Conservation (phyloP, 1,140 invertebrate genomes). For the Drusus annulatus region DNA sequence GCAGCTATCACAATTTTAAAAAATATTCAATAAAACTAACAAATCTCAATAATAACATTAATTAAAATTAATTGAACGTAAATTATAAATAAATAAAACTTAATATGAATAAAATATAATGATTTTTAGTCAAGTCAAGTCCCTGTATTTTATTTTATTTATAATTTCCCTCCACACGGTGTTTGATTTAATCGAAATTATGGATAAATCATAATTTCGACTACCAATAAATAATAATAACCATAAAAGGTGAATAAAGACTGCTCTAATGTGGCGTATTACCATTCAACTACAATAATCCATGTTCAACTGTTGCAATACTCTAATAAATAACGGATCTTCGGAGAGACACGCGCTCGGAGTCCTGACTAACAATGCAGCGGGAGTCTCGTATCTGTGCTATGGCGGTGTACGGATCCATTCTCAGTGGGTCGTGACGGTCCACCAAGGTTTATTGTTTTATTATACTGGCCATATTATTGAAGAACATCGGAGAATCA, state of each 20-base stretch:
- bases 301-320: neutral
- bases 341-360: slow-evolving; percentile 21
- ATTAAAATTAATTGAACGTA: too few relatives aligned
- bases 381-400: slow-evolving; percentile 20
- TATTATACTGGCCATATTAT: slow-evolving; percentile 55
- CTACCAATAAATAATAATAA: too few relatives aligned
- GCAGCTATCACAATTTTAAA: too few relatives aligned
- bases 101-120: too few relatives aligned
- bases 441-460: slow-evolving; percentile 58
- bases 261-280: slow-evolving; percentile 20
- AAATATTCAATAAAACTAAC: too few relatives aligned
- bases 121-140: too few relatives aligned
- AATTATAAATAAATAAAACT: too few relatives aligned
- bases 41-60: too few relatives aligned
- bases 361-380: neutral
- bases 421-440: slow-evolving; percentile 48
- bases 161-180: too few relatives aligned
- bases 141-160: too few relatives aligned
- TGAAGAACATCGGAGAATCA: slow-evolving; percentile 20
- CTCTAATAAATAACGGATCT: slow-evolving; percentile 29
- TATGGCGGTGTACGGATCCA: neutral
- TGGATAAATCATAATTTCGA: too few relatives aligned
- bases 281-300: slow-evolving; percentile 29
- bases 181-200: too few relatives aligned
- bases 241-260: slow-evolving; percentile 11